Evolutionary conservation across 2,888 invertebrate genomes (phyloP).

Genomic region (Cataglyphis altisquamis): DNA sequence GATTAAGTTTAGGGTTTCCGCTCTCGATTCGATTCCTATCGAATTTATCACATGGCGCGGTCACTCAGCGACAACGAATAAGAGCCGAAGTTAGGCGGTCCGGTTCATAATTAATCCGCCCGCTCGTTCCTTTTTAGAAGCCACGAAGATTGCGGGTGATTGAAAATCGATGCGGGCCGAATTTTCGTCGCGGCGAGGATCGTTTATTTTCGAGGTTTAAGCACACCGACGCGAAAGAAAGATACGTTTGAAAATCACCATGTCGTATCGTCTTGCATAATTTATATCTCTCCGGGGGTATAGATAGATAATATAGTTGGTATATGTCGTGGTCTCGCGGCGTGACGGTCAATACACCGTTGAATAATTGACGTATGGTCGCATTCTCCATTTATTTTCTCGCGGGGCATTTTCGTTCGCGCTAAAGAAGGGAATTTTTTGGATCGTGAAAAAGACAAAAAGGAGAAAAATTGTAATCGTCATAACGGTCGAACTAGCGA

Average conservation of each 20-base stretch:
- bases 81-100: constrained; percentile 19
- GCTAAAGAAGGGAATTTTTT: neutral
- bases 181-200: constrained; percentile 15
- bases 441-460: neutral
- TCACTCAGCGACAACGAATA: constrained; percentile 13
- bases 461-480: too few relatives aligned
- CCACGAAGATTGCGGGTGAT: constrained; percentile 20
- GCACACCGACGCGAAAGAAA: constrained; percentile 25
- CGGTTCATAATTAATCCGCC: constrained; percentile 39
- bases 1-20: constrained; percentile 30
- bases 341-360: constrained; percentile 47
- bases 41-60: neutral
- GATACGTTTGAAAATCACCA: constrained; percentile 19
- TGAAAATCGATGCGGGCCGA: constrained; percentile 36
- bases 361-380: constrained; percentile 47
- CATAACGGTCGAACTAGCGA: neutral
- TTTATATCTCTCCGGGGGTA: constrained; percentile 20
- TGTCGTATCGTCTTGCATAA: constrained; percentile 25
- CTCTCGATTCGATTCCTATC: constrained; percentile 15
- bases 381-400: constrained; percentile 48
- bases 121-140: constrained; percentile 35
- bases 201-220: constrained; percentile 46
- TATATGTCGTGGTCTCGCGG: constrained; percentile 3
- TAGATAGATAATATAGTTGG: constrained; percentile 42
- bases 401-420: constrained; percentile 18